Evolutionary conservation across 2,113 vertebrate species (phyloP).

Genomic region (Stegastes partitus): DNA sequence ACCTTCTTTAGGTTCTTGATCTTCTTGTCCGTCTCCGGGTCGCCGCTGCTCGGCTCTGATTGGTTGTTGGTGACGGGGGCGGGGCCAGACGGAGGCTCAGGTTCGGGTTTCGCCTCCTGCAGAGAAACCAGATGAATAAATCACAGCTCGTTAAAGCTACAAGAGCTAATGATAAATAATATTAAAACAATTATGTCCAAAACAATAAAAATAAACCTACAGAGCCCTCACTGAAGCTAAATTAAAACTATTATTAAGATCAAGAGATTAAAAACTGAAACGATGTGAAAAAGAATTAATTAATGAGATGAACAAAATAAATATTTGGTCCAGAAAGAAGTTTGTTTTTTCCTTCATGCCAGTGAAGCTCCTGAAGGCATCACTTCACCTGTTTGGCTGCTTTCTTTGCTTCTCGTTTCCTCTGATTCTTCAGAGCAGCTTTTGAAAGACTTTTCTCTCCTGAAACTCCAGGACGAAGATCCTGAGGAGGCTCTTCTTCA

Average conservation of each 20-base stretch:
- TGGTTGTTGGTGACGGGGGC: conserved; percentile 58
- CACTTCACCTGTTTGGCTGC: conserved; percentile 92
- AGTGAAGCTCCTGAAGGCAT: no score
- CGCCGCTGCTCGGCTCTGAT: conserved; percentile 80
- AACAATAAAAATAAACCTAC: no score
- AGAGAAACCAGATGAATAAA: not conserved
- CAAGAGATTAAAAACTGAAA: no score
- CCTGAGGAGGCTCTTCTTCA: conserved; percentile 95
- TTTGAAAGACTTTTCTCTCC: conserved; percentile 91
- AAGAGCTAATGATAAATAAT: no score
- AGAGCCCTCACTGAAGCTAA: no score
- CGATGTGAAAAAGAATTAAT: no score
- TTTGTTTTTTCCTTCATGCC: no score
- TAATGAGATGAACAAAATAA: no score
- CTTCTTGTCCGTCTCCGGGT: conserved; percentile 94
- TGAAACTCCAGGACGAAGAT: conserved; percentile 85
- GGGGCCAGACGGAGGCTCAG: conserved; percentile 51
- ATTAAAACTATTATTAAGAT: no score
- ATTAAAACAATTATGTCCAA: no score
- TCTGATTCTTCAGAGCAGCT: conserved; percentile 95
- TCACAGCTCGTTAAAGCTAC: no score
- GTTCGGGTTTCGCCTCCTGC: conserved; percentile 85
- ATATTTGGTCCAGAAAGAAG: no score
- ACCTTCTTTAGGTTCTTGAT: conserved; percentile 98
- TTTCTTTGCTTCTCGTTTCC: conserved; percentile 94